Evolutionary conservation across 2,797 vertebrate species (phyloP).

Genomic region (Acanthurus tractus): DNA sequence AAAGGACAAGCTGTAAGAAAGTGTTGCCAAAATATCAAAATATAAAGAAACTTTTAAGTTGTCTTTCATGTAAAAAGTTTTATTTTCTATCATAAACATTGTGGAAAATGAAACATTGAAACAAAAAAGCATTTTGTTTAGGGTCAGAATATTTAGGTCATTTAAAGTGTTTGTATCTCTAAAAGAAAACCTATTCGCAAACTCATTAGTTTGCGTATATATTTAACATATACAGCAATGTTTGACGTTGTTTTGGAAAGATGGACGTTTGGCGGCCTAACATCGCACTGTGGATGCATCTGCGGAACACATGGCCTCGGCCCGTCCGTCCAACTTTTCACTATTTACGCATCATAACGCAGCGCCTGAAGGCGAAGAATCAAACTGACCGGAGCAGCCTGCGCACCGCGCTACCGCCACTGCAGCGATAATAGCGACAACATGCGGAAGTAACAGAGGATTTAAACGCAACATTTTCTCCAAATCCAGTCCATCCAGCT

Average conservation of each 20-base stretch:
- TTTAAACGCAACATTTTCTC: not conserved
- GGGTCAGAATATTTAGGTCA: not conserved
- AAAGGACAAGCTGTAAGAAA: not conserved
- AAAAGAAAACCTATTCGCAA: not conserved
- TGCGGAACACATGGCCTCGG: constrained; percentile 58
- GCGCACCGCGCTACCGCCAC: not conserved
- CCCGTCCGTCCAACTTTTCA: not conserved
- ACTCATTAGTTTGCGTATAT: no score
- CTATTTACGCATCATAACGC: not conserved
- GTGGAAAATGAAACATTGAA: not conserved
- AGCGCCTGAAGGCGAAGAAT: not conserved
- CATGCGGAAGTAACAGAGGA: not conserved
- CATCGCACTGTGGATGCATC: constrained; percentile 14
- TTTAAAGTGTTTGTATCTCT: not conserved
- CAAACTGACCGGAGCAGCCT: not conserved
- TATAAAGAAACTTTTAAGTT: no score
- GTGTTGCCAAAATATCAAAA: not conserved
- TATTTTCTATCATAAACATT: not conserved
- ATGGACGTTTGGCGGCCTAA: not conserved
- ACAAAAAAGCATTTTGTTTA: not conserved
- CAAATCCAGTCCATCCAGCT: not conserved
- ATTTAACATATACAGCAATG: no score
- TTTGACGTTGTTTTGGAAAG: not conserved
- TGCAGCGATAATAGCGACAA: not conserved
- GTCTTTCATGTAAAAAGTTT: not conserved